Evolutionary conservation across 2,888 invertebrate genomes (phyloP), one percentile per base, ranked within the genome.

Genomic region (Siphlonurus alternatus): DNA sequence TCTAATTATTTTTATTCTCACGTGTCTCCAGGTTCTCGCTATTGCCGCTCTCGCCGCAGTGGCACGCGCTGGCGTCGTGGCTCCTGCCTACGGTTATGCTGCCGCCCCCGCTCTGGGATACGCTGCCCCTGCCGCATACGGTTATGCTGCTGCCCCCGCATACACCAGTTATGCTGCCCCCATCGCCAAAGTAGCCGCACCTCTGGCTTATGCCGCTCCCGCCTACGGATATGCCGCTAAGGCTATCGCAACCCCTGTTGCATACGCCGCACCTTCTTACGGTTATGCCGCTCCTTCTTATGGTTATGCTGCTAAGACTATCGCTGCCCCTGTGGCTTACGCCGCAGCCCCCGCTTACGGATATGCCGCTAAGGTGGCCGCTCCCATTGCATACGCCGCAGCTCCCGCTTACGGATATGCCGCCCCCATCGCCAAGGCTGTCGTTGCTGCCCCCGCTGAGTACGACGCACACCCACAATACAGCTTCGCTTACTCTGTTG

Each of bases 311-410:
- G 60, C 61, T 62, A 66, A 66, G 24, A 67, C 66, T 15, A 18
- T 64, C 64, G 18, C 65, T 38, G 66, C 65, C 62, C 66, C 67
- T 23, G 70, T 76, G 67, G 70, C 75, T 2, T 71, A 77, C 67
- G 66, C 67, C 65, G 65, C 65, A 66, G 63, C 62, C 25, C 65
- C 59, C 56, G 54, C 66, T 53, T 62, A 61, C 56, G 66, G n/a
- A n/a, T n/a, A n/a, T 15, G 38, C 15, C 15, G 38, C 15, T 38
- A 10, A 38, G 38, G 15, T 38, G 7, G 63, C 56, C 59, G 63
- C 63, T 38, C 23, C 54, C 5, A 23, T 19, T 2, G 63, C 62
- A 10, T 56, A 54, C 25, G 63, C 63, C 22, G 64, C 53, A 1
- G 53, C 61, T 22, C 53, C 61, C 19, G 64, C 24, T 3, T 51